phyloP scores from a whole-genome alignment of 2,888 invertebrate genomes.

The Dorcus hopei region DNA sequence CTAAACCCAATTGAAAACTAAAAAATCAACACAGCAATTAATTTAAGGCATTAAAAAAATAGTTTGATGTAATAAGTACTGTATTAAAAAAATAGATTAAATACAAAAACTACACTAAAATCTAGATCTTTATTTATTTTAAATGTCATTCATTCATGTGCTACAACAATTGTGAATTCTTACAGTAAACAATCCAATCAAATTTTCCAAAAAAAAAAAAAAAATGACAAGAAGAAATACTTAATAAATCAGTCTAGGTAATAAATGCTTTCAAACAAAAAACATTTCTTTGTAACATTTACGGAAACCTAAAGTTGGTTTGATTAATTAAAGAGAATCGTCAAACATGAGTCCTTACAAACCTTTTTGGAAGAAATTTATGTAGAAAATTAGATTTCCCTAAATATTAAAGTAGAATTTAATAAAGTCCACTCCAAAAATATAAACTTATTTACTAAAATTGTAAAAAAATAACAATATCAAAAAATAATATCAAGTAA shows the following conservation, averaged over 20 bases:
- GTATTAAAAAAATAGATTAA: not conserved
- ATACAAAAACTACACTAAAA: conserved; percentile 28
- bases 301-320: conserved; percentile 4
- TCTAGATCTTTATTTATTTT: conserved; percentile 42
- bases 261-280: conserved; percentile 10
- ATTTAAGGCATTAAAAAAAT: no score
- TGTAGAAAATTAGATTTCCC: no score
- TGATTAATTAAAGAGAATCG: no score
- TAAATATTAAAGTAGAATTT: no score
- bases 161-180: conserved; percentile 47
- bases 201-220: conserved; percentile 31
- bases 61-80: not conserved
- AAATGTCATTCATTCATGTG: conserved; percentile 44
- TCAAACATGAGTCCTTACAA: no score
- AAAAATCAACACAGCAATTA: no score
- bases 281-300: conserved; percentile 2
- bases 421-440: no score
- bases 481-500: not conserved
- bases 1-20: no score
- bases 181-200: conserved; percentile 39
- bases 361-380: no score
- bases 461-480: conserved; percentile 7
- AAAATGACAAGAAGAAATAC: conserved; percentile 23
- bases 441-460: conserved; percentile 7
- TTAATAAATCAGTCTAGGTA: conserved; percentile 17